Base-by-base conservation (phyloP, 2,888 invertebrate species). In the Stenichneumon culpator region DNA sequence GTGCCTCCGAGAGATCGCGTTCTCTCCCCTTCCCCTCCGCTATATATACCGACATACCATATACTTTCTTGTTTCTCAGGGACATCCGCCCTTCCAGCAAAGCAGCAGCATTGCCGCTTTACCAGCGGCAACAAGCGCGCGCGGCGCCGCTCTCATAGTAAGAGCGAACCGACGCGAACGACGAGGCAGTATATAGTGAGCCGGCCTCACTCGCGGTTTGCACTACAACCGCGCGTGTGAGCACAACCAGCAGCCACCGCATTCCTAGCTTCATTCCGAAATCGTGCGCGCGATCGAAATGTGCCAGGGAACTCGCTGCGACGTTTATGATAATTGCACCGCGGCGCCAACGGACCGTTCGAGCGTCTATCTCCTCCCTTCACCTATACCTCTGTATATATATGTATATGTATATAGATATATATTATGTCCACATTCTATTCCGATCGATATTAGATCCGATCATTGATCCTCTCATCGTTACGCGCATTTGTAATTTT, bases 291-390 rank as follows among this genome's bases (percentile, higher is more conserved):
- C 68, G 72, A 82, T 83, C 82, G 78, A 87, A 87, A 86, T 83
- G 79, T 67, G 68, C 84, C 78, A 78, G 80, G 73, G 83, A 69
- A 79, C 79, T 79, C 57, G 83, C 84, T 72, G 84, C 83, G 89
- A 87, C 90, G 89, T 90, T 92, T 91, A 91, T 90, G 89, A 90
- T 91, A 90, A 91, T 91, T 90, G 90, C 90, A 80, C 84, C 83
- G 68, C 84, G 87, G 86, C 86, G 87, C 86, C 87, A 86, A 83
- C 70, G 25, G 65, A 67, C 84, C 65, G 74, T 72, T 50, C 68
- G 44, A 32, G 65, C 52, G 63, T 68, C 79, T 72, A 68, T 44
- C 68, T 36, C n/a, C 39, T 39, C 25, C 54, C 81, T 54, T 32
- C 75, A 19, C 78, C 22, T 47, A 73, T 39, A 36, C 47, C 11